Percentiles rank a stretch among this genome's conserved stretches.
Conservation (phyloP, 1,140 invertebrate species). For the Helicoverpa zea region DNA sequence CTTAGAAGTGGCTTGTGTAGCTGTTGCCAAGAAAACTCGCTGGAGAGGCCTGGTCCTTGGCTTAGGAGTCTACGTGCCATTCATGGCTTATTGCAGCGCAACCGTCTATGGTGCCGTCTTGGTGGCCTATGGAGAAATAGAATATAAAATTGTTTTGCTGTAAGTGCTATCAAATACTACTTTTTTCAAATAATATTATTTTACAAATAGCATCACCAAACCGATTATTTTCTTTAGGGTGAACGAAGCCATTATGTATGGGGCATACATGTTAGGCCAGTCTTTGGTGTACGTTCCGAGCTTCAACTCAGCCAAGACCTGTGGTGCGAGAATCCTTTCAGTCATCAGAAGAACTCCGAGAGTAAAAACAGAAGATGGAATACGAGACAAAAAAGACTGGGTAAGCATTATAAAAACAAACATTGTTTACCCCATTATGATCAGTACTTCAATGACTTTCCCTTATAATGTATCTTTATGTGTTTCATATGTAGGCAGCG, state of each 20-base stretch:
- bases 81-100: constrained; percentile 91
- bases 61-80: constrained; percentile 90
- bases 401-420: constrained; percentile 56
- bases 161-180: constrained; percentile 73
- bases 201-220: background rate
- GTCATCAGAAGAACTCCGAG: constrained; percentile 86
- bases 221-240: constrained; percentile 87
- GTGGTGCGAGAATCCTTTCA: constrained; percentile 92
- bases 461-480: background rate
- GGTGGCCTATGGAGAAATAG: constrained; percentile 88
- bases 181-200: background rate
- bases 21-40: constrained; percentile 88
- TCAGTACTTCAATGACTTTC: background rate
- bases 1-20: constrained; percentile 84
- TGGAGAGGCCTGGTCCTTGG: constrained; percentile 90
- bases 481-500: constrained; percentile 62
- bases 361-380: constrained; percentile 75
- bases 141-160: constrained; percentile 92
- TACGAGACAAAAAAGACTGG: constrained; percentile 76
- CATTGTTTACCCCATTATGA: constrained; percentile 1
- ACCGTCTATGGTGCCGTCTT: constrained; percentile 92
- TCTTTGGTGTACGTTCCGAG: constrained; percentile 95
- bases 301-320: constrained; percentile 94
- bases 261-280: constrained; percentile 95
- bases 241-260: constrained; percentile 94